Percentiles rank a stretch among this genome's conserved stretches.
Evolutionary conservation across 92 coral and sea anemone species (phyloP).

Genomic region (Meandrina meandrites): DNA sequence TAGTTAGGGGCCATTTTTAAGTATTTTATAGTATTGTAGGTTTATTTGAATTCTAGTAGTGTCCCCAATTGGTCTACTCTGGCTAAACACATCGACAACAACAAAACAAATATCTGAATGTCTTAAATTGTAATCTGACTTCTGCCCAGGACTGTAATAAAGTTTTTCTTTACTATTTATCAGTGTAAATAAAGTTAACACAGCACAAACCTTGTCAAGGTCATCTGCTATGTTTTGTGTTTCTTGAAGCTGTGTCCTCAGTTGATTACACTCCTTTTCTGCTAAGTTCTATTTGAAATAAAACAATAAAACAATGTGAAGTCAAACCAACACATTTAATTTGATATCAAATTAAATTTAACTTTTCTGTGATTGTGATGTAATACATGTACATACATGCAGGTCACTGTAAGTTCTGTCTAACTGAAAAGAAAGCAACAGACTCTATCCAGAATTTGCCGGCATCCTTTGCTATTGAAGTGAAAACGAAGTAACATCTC

Average conservation of each 20-base stretch:
- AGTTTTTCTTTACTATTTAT: not conserved
- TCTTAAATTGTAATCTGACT: not conserved
- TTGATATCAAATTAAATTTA: too few relatives aligned
- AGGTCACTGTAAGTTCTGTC: too few relatives aligned
- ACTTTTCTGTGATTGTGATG: too few relatives aligned
- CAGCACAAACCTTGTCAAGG: constrained; percentile 71
- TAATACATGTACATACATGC: too few relatives aligned
- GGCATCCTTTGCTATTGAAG: not conserved
- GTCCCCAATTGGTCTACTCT: too few relatives aligned
- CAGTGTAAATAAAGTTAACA: not conserved
- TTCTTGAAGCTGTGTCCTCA: constrained; percentile 74
- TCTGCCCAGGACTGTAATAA: not conserved
- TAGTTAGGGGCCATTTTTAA: too few relatives aligned
- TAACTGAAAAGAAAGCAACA: not conserved
- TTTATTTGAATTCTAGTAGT: too few relatives aligned
- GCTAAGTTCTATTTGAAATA: constrained; percentile 54
- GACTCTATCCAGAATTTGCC: not conserved
- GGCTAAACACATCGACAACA: too few relatives aligned
- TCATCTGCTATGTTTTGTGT: constrained; percentile 72
- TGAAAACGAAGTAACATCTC: not conserved
- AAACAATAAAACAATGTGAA: not conserved
- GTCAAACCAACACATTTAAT: too few relatives aligned
- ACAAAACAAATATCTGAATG: not conserved
- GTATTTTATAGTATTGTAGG: too few relatives aligned
- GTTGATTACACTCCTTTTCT: constrained; percentile 76